phyloP scores from a whole-genome alignment of 2,113 vertebrate species.

The Lophius piscatorius region DNA sequence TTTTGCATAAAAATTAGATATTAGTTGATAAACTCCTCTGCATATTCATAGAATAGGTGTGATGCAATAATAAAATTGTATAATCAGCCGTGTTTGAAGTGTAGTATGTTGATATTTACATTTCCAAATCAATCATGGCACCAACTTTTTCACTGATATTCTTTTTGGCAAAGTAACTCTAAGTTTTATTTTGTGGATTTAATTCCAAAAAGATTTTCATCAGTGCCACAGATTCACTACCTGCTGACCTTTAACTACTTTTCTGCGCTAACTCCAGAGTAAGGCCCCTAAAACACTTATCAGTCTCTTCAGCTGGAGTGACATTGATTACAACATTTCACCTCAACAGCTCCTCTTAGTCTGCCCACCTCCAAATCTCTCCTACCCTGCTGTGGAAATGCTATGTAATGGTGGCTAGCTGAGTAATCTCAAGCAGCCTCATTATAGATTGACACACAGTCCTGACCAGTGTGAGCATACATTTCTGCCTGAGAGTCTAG shows the following conservation, averaged over 20 bases:
- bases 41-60: too few relatives aligned
- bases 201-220: neutral
- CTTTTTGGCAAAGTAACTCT: too few relatives aligned
- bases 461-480: constrained; percentile 29
- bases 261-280: constrained; percentile 1
- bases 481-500: constrained; percentile 20
- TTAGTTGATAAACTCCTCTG: too few relatives aligned
- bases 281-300: constrained; percentile 31
- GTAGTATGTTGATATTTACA: too few relatives aligned
- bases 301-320: constrained; percentile 42
- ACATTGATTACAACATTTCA: constrained; percentile 29
- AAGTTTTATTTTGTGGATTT: neutral
- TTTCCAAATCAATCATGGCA: constrained; percentile 6
- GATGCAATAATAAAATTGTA: too few relatives aligned
- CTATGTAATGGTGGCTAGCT: constrained; percentile 27
- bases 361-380: constrained; percentile 37
- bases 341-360: constrained; percentile 36
- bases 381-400: constrained; percentile 43
- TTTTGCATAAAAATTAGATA: too few relatives aligned
- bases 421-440: constrained; percentile 44
- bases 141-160: constrained; percentile 2
- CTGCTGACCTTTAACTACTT: constrained; percentile 1
- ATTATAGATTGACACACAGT: constrained; percentile 37
- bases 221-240: neutral
- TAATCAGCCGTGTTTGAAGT: too few relatives aligned